A percentile compares a stretch with the other conserved stretches of the same genome.
Evolutionary conservation across 2,888 invertebrate genomes (phyloP).

Genomic region (Mamestra brassicae): DNA sequence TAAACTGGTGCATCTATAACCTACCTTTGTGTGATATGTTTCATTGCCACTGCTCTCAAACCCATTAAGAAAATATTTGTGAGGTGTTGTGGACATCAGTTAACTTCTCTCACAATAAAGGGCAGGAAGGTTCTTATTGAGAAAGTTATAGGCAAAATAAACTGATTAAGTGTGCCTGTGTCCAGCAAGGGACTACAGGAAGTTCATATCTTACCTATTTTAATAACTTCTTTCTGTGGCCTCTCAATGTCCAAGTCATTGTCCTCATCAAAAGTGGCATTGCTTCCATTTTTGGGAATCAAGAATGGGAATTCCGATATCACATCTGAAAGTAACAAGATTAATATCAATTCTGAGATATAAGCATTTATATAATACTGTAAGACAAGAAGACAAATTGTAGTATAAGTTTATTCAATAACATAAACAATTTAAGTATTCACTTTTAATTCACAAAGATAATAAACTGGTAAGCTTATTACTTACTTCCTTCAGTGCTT

Average conservation of each 20-base stretch:
- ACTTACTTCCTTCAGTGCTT: constrained; percentile 88
- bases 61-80: no score
- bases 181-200: no score
- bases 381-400: background rate
- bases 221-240: constrained; percentile 87
- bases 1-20: no score
- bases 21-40: no score
- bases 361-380: background rate
- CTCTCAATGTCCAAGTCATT: constrained; percentile 93
- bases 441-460: constrained; percentile 13
- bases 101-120: no score
- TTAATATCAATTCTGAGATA: background rate
- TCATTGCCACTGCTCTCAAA: no score
- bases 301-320: constrained; percentile 93
- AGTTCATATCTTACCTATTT: constrained; percentile 91
- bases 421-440: background rate
- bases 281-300: constrained; percentile 83
- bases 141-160: no score
- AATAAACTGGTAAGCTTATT: constrained; percentile 37
- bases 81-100: no score
- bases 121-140: no score
- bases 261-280: constrained; percentile 91
- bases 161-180: background rate
- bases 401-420: background rate
- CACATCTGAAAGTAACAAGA: constrained; percentile 89